phyloP scores from a whole-genome alignment of 2,113 vertebrate genomes.

The Trichomycterus rosablanca region DNA sequence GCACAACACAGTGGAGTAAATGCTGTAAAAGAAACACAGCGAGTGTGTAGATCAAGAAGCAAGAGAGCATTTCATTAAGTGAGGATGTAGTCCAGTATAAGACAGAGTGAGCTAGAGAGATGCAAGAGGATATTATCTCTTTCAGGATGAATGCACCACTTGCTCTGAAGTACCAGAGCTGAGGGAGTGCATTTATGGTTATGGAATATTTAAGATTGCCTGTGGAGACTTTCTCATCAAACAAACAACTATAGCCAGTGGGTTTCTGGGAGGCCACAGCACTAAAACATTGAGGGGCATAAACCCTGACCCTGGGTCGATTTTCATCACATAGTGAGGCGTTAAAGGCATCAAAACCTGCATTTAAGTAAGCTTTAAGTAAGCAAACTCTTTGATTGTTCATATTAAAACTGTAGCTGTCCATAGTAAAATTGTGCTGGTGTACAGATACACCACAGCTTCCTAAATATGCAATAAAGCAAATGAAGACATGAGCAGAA shows the following conservation, averaged over 20 bases:
- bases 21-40: slow-evolving; percentile 21
- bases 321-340: not conserved
- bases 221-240: slow-evolving; percentile 17
- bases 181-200: slow-evolving; percentile 40
- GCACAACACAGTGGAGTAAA: slow-evolving; percentile 35
- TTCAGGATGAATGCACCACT: slow-evolving; percentile 39
- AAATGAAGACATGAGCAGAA: slow-evolving; percentile 8
- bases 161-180: slow-evolving; percentile 41
- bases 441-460: not conserved
- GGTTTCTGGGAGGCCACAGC: not conserved
- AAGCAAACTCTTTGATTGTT: not conserved
- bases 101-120: slow-evolving; percentile 1
- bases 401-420: too few relatives aligned
- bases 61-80: slow-evolving; percentile 31
- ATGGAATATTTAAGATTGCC: slow-evolving; percentile 40
- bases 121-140: slow-evolving; percentile 44
- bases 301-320: not conserved
- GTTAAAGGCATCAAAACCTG: not conserved
- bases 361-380: not conserved
- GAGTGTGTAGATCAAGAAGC: slow-evolving; percentile 7
- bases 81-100: slow-evolving; percentile 35
- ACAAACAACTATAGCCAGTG: slow-evolving; percentile 1
- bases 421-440: not conserved
- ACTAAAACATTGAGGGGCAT: not conserved
- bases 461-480: not conserved